A percentile compares a stretch with the other conserved stretches of the same genome.
Evolutionary conservation across 2,888 invertebrate species (phyloP).

Genomic region (Drosophila subquinaria): DNA sequence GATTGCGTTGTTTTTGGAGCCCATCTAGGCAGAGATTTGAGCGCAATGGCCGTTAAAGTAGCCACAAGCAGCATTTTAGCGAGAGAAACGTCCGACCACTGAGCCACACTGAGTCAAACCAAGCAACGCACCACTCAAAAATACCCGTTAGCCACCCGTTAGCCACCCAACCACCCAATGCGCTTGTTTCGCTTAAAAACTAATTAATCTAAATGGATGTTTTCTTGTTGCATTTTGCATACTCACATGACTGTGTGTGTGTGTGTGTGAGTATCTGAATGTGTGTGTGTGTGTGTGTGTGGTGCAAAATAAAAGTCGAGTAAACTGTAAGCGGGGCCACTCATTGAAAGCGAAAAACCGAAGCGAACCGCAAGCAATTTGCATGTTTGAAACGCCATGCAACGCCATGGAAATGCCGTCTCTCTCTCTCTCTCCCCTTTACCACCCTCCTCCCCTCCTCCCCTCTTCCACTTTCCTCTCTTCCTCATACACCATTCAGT

Average conservation of each 20-base stretch:
- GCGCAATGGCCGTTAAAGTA: constrained; percentile 39
- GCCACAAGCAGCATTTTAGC: constrained; percentile 34
- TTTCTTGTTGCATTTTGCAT: constrained; percentile 57
- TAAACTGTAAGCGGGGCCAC: constrained; percentile 75
- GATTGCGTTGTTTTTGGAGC: constrained; percentile 27
- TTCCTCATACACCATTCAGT: constrained; percentile 29
- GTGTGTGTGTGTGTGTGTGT: constrained; percentile 21
- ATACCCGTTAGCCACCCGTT: background rate
- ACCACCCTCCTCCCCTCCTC: background rate
- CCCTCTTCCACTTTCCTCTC: background rate
- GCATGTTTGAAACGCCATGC: constrained; percentile 78
- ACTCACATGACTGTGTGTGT: constrained; percentile 7
- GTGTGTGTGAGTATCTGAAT: constrained; percentile 9
- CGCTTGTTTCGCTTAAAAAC: constrained; percentile 71
- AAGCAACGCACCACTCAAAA: background rate
- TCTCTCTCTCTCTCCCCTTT: background rate
- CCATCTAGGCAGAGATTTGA: constrained; percentile 44
- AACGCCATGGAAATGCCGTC: constrained; percentile 48
- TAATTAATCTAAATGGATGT: constrained; percentile 81
- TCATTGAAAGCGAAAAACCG: constrained; percentile 79
- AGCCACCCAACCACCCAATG: constrained; percentile 13
- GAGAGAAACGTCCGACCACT: constrained; percentile 2
- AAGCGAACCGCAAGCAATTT: constrained; percentile 79
- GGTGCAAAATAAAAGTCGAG: constrained; percentile 55
- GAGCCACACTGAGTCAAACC: background rate